Conservation (phyloP, 2,888 invertebrate genomes). For the Pollenia angustigena region DNA sequence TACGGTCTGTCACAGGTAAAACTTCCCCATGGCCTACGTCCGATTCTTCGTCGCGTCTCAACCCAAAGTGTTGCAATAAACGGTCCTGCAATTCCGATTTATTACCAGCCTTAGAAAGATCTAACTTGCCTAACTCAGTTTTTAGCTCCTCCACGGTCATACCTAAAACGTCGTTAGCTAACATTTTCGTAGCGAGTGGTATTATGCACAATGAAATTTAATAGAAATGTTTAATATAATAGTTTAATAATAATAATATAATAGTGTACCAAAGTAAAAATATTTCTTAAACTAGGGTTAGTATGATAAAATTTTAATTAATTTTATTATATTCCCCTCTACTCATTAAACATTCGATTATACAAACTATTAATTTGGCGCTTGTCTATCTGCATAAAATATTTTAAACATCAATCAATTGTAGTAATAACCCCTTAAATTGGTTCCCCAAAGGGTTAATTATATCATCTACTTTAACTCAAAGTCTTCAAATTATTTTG, state of each 20-base stretch:
- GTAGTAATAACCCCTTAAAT: no score
- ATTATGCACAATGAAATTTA: background rate
- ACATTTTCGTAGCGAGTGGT: constrained; percentile 2
- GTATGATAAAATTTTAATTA: constrained; percentile 7
- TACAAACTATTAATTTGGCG: no score
- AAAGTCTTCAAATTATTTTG: background rate
- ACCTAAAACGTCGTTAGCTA: background rate
- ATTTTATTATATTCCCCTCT: constrained; percentile 1
- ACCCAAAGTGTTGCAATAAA: constrained; percentile 14
- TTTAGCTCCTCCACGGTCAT: constrained; percentile 26
- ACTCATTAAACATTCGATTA: no score
- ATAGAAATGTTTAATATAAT: background rate
- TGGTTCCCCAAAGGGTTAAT: no score
- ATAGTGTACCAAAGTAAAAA: background rate
- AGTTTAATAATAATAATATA: no score
- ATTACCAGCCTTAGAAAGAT: background rate
- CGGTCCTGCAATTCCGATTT: constrained; percentile 10
- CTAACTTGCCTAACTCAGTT: background rate
- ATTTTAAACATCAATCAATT: no score
- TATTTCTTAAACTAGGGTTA: background rate
- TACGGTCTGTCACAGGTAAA: background rate
- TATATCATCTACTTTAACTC: no score
- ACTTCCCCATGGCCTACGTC: background rate
- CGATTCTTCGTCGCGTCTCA: background rate
- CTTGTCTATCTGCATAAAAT: no score